phyloP scores from a whole-genome alignment of 2,113 vertebrate species.

The Cinclus cinclus region DNA sequence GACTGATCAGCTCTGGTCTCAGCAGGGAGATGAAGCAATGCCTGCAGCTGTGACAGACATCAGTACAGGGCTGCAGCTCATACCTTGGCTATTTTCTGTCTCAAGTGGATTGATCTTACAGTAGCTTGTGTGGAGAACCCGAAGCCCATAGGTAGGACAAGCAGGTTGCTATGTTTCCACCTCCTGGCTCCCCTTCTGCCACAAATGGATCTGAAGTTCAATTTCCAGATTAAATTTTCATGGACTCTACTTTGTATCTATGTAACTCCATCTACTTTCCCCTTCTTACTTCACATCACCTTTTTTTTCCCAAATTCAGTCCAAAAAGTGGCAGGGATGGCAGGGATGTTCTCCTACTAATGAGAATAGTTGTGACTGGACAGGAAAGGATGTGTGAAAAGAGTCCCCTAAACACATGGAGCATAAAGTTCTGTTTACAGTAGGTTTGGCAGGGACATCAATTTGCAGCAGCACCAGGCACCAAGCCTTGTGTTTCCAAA shows the following conservation, averaged over 20 bases:
- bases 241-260: background rate
- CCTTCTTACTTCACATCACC: background rate
- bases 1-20: background rate
- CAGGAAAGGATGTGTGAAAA: background rate
- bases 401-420: fast-evolving
- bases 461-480: background rate
- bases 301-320: background rate
- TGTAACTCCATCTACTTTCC: background rate
- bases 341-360: background rate
- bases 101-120: background rate
- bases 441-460: background rate
- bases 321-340: background rate
- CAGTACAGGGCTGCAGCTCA: fast-evolving
- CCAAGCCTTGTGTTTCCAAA: background rate
- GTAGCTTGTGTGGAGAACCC: background rate
- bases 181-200: background rate
- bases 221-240: background rate
- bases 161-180: background rate
- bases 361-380: background rate
- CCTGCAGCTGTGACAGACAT: background rate
- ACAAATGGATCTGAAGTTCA: background rate
- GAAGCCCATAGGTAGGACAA: background rate
- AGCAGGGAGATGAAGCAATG: background rate
- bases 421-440: background rate
- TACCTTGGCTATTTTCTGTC: background rate